These are phyloP conservation scores for Tachina grossa DNA, from an alignment of 2,888 invertebrate genomes.

Conservation along the genomic window DNA sequence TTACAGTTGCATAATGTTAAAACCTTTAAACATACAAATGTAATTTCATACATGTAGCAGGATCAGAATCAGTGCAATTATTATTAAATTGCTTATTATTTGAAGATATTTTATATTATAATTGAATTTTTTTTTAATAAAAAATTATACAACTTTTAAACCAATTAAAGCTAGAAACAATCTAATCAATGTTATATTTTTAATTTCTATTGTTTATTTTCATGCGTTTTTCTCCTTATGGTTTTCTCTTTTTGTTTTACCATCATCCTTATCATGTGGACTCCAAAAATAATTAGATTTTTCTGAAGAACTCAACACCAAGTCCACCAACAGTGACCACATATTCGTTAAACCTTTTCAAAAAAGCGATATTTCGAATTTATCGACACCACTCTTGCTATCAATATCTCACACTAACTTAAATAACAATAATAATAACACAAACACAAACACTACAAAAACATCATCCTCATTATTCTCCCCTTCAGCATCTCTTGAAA, in stretches of 20 bases:
- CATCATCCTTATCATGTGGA: conserved; percentile 63
- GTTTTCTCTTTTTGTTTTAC: conserved; percentile 67
- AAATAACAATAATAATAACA: conserved; percentile 75
- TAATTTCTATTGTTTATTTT: conserved; percentile 71
- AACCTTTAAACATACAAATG: background rate
- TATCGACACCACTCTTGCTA: conserved; percentile 55
- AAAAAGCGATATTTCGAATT: conserved; percentile 47
- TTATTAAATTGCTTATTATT: conserved; percentile 2
- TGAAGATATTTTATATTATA: conserved; percentile 5
- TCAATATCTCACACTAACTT: conserved; percentile 48
- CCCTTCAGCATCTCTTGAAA: conserved; percentile 57
- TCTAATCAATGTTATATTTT: conserved; percentile 68
- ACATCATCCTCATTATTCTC: conserved; percentile 64
- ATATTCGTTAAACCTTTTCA: conserved; percentile 65
- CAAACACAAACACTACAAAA: conserved; percentile 59
- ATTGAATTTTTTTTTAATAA: conserved; percentile 43
- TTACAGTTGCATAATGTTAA: background rate
- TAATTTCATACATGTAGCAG: background rate
- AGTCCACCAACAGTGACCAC: conserved; percentile 58
- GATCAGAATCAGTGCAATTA: conserved; percentile 26
- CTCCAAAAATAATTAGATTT: conserved; percentile 61
- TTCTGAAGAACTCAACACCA: conserved; percentile 66
- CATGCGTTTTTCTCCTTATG: conserved; percentile 70
- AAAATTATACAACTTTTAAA: conserved; percentile 27
- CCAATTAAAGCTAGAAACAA: conserved; percentile 57